Percentiles rank a stretch among this genome's conserved stretches.
Conservation (phyloP, 1,140 invertebrate species). For the Conopomorpha cramerella region DNA sequence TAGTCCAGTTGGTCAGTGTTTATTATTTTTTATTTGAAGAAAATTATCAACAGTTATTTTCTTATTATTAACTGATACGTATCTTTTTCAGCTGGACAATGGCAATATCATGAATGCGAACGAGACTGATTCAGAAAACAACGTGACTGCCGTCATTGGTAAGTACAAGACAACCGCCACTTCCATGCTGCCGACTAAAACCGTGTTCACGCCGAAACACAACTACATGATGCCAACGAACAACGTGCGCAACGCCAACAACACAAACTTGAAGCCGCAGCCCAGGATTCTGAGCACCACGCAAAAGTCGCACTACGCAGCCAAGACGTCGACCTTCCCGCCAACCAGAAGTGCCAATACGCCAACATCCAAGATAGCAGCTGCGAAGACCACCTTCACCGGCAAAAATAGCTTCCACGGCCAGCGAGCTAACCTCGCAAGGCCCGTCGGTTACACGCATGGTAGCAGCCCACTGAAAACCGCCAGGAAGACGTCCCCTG, state of each 20-base stretch:
- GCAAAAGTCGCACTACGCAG: slow-evolving; percentile 35
- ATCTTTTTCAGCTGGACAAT: slow-evolving; percentile 42
- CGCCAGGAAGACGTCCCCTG: slow-evolving; percentile 24
- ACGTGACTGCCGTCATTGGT: slow-evolving; percentile 40
- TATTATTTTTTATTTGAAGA: too few relatives aligned
- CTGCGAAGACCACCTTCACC: slow-evolving; percentile 29
- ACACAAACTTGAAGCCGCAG: slow-evolving; percentile 41
- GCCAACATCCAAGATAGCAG: slow-evolving; percentile 26
- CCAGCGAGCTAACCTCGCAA: slow-evolving; percentile 39
- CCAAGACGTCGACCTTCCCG: slow-evolving; percentile 50
- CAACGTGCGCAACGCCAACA: slow-evolving; percentile 41
- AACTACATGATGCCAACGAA: slow-evolving; percentile 51
- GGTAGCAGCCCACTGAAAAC: slow-evolving; percentile 37
- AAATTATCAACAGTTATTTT: too few relatives aligned
- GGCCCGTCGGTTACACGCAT: slow-evolving; percentile 31
- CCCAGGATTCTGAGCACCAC: slow-evolving; percentile 29
- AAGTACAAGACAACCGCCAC: slow-evolving; percentile 43
- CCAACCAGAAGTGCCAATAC: slow-evolving; percentile 47
- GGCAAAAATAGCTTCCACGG: slow-evolving; percentile 46
- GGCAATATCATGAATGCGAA: slow-evolving; percentile 41
- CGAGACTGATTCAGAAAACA: slow-evolving; percentile 43
- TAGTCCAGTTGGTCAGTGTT: too few relatives aligned
- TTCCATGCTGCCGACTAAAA: slow-evolving; percentile 37
- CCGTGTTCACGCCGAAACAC: slow-evolving; percentile 35
- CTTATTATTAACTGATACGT: too few relatives aligned